Base-by-base conservation (phyloP, 2,113 vertebrate genomes). In the Dunckerocampus dactyliophorus region DNA sequence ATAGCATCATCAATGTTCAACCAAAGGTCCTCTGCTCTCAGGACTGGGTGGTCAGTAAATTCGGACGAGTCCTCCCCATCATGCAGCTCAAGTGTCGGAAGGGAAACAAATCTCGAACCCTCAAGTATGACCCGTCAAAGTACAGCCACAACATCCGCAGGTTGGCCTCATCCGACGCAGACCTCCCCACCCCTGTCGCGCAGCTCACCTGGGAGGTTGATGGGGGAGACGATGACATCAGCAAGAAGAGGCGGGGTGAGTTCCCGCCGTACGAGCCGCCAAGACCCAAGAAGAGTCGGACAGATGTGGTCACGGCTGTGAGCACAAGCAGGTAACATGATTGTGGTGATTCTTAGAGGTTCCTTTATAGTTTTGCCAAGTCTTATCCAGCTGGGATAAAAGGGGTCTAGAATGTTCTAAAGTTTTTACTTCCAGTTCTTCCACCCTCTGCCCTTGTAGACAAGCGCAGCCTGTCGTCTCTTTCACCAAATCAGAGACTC, bases 11-110 rank as follows among this genome's bases (percentile, higher is more conserved):
- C 31, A 34, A 8, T 34, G 31, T 34, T 34, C 31, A 7, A 34
- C 31, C 31, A 34, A 34, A 34, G 31, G 31, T 57, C 47, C 19
- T 78, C 22, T 53, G 45, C 0, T 67, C 87, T 87, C 70, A 99
- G 97, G 91, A 96, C 71, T 99, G 97, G 97, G 90, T 99, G 66
- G 96, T 98, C 65, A 94, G 94, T 87, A 99, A 99, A 84, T 99
- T 94, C 6, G 96, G 97, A 45, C 91, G 96, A 69, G 93, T 99
- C 6, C 91, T 98, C 55, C 97, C 97, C 48, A 48, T 98, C 53
- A 84, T 98, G 74, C 91, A 96, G 76, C 89, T 99, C 9, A 90
- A 86, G 71, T 78, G 68, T 85, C 87, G 84, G 72, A 76, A 69
- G 54, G 82, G 82, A 28, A 86, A 76, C 34, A 92, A 84, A 77